Percentiles rank a stretch among this genome's conserved stretches.
phyloP scores from a whole-genome alignment of 2,888 invertebrate species.

The Nomada fabriciana region DNA sequence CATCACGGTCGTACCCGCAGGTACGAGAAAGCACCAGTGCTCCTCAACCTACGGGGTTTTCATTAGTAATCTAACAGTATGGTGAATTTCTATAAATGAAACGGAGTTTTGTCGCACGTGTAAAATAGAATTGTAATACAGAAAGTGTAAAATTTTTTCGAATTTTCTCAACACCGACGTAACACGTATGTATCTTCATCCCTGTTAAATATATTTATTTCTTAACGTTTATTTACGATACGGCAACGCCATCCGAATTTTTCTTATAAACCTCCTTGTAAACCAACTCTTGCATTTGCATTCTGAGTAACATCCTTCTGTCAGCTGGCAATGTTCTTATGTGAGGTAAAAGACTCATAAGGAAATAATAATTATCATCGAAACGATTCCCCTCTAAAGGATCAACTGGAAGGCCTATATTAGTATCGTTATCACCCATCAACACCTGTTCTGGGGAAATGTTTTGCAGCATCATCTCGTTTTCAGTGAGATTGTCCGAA shows the following conservation, averaged over 20 bases:
- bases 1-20: slow-evolving; percentile 73
- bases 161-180: not conserved
- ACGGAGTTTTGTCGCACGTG: not conserved
- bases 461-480: slow-evolving; percentile 80
- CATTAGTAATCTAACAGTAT: not conserved
- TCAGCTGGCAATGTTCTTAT: slow-evolving; percentile 81
- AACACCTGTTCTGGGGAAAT: slow-evolving; percentile 79
- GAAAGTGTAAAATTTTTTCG: not conserved
- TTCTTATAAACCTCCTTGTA: slow-evolving; percentile 81
- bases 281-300: slow-evolving; percentile 83
- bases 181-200: slow-evolving; percentile 17
- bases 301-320: slow-evolving; percentile 81
- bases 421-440: slow-evolving; percentile 75
- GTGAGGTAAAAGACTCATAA: slow-evolving; percentile 83
- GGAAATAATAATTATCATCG: slow-evolving; percentile 84
- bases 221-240: slow-evolving; percentile 43
- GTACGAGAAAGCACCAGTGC: slow-evolving; percentile 78
- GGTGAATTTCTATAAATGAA: slow-evolving; percentile 10
- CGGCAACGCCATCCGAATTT: slow-evolving; percentile 56
- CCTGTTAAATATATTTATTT: slow-evolving; percentile 35
- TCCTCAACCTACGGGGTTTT: slow-evolving; percentile 66
- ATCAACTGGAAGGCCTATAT: slow-evolving; percentile 73
- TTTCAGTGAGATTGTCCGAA: slow-evolving; percentile 73
- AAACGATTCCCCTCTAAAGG: slow-evolving; percentile 76
- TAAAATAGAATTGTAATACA: no score